Base-by-base conservation (phyloP, 2,888 invertebrate species). In the Uropetala carovei region DNA sequence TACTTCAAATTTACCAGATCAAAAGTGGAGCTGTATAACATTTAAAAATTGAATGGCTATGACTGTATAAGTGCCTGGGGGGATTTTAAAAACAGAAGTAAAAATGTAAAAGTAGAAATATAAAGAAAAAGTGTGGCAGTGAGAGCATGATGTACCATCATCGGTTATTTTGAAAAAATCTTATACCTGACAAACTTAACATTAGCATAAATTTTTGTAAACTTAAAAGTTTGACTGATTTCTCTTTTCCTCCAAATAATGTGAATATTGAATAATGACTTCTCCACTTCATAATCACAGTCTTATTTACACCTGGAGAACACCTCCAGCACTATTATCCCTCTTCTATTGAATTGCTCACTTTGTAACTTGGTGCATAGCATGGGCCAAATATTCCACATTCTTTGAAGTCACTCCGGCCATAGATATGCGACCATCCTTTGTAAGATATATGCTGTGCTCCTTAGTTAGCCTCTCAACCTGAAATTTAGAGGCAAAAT, bases 381-480 rank as follows among this genome's bases (percentile, higher is more conserved):
- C 98, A 93, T 98, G 96, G 1, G 99, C 99, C 93, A 99, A 96
- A 95, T 99, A 99, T 93, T 97, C 97, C 0, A 99, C 99, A 95
- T 99, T 99, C 95, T 98, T 97, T 5, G 99, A 98, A 0, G 98
- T 98, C 10, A 99, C 97, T 92, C 99, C 99, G 92, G 99, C 99
- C 96, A 99, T 98, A 7, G 99, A 99, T 95, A 99, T 99, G 94
- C 99, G 97, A 0, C 99, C 99, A 95, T 99, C 99, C 95, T 98
- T 99, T 0, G 99, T 99, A 93, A 99, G 95, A 95, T 99, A 99
- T 93, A 99, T 96, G 95, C 98, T 98, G 96, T 97, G 98, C 58
- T 99, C 98, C 94, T 99, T 98, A 0, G 97, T 98, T 91, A 99
- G 95, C 93, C 96, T 96, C 94, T 97, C 98, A 92, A 98, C 98